A percentile compares a stretch with the other conserved stretches of the same genome.
phyloP scores from a whole-genome alignment of 1,140 invertebrate genomes.

The Leptinotarsa lineolata region DNA sequence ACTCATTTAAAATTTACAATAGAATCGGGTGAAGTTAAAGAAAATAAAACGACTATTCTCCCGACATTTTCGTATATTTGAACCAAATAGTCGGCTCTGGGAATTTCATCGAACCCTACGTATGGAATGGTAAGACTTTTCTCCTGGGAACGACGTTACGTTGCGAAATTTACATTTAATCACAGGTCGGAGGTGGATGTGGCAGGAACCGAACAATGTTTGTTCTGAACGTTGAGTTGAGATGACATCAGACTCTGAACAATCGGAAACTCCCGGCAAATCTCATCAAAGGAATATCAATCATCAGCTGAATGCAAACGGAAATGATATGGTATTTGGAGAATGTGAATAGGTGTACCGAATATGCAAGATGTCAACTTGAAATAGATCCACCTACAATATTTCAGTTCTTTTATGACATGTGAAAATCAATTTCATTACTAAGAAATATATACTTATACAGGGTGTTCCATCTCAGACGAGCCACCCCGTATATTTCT shows the following conservation, averaged over 20 bases:
- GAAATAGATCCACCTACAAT: no score
- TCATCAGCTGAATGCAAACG: no score
- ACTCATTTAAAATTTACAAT: slow-evolving; percentile 9
- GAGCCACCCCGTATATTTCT: no score
- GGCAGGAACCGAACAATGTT: neutral
- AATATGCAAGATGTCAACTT: no score
- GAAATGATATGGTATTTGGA: no score
- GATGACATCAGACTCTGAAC: neutral
- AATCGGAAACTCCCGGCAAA: neutral
- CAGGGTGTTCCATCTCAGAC: no score
- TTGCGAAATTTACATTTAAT: slow-evolving; percentile 1
- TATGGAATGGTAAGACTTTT: neutral
- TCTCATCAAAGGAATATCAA: neutral
- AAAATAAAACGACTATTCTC: neutral
- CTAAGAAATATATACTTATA: no score
- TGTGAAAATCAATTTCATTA: no score
- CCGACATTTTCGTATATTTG: slow-evolving; percentile 8
- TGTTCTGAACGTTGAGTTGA: neutral
- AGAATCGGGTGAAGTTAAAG: neutral
- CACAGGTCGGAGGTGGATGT: neutral
- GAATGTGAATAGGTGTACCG: no score
- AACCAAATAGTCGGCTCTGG: neutral
- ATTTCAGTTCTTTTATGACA: no score
- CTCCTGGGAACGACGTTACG: neutral
- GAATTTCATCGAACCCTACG: neutral